Base-by-base conservation (phyloP, 23 tunicate species). In the Styela clava region DNA sequence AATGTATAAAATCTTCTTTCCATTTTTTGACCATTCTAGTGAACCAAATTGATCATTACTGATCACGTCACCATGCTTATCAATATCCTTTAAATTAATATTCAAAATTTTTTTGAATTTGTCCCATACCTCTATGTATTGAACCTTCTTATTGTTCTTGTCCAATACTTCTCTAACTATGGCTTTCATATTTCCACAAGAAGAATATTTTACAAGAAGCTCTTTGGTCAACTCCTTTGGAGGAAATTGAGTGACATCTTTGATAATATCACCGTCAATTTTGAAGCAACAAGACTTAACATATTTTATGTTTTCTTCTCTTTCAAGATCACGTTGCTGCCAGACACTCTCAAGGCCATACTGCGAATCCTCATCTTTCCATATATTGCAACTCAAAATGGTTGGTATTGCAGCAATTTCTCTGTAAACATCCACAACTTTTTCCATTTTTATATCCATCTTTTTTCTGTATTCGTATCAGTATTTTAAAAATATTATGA, bases 51-150 rank as follows among this genome's bases (percentile, higher is more conserved):
- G 76, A 16, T 89, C 63, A 35, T 93, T 85, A 16, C 69, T 25
- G 65, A 88, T 69, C n/a, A 93, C 98, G 2, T 26, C 44, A 24
- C 98, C 98, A 69, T 93, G 98, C 33, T 74, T 84, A 12, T 93
- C 82, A 69, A 82, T 81, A 37, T 69, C 78, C 2, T 83, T 87
- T 68, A 93, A 71, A 82, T 93, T 87, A 29, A 79, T 30, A 2
- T 76, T 74, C 0, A 51, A 23, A 9, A 76, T 51, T 88, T 84
- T 87, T 20, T 35, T 65, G 7, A 62, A 36, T n/a, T 78, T 78
- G 24, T 81, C 35, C 98, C 98, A 93, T 2, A 93, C 82, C 52
- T 93, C 98, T 9, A 93, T 31, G 64, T 83, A 93, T 68, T 88
- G 84, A 7, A 73, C 73, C n/a, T 76, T 25, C 30, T 25, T 78